These are phyloP conservation scores for Dicycla oo DNA, from an alignment of 2,888 invertebrate species.

Conservation along the genomic window DNA sequence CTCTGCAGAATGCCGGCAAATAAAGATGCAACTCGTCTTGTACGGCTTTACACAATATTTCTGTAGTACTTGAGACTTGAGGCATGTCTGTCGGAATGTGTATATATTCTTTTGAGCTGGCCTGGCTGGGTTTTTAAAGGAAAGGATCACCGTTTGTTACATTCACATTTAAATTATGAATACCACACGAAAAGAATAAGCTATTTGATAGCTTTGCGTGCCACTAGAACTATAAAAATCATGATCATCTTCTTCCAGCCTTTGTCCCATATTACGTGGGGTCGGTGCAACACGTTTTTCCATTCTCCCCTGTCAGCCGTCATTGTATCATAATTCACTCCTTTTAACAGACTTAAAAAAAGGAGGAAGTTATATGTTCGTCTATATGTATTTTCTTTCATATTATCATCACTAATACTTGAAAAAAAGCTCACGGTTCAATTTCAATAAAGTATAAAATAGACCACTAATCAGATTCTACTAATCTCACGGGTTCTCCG, in stretches of 20 bases:
- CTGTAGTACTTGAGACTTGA: conserved; percentile 16
- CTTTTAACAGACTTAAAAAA: no score
- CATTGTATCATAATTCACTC: background rate
- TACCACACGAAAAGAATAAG: background rate
- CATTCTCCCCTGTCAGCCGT: no score
- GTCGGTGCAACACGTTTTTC: background rate
- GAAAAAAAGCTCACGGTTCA: background rate
- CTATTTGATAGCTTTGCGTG: background rate
- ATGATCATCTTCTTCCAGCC: background rate
- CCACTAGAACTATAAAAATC: background rate
- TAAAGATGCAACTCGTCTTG: conserved; percentile 40
- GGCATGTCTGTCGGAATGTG: background rate
- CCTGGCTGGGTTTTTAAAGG: background rate
- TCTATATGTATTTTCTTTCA: no score
- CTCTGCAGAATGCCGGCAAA: conserved; percentile 12
- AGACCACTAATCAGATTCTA: background rate
- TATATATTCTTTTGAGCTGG: background rate
- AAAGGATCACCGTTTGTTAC: background rate
- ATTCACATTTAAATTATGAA: background rate
- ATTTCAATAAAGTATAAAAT: background rate
- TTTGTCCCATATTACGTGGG: background rate
- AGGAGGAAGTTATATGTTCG: no score
- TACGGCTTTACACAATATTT: conserved; percentile 27
- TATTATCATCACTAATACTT: no score
- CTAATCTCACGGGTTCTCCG: background rate